A percentile compares a stretch with the other conserved stretches of the same genome.
phyloP scores from a whole-genome alignment of 2,888 invertebrate species.

The Papilio gigon region DNA sequence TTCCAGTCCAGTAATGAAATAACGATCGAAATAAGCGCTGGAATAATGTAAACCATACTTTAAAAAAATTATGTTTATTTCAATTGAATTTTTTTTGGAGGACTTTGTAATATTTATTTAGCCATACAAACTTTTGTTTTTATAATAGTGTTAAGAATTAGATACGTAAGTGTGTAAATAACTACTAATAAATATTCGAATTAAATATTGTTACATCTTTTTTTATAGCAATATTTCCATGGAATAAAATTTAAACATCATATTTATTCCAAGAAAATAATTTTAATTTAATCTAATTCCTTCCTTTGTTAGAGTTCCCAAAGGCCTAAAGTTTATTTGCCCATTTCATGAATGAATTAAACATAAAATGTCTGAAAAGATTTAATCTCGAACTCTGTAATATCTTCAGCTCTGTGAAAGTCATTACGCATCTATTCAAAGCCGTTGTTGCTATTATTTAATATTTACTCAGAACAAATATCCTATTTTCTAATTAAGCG shows the following conservation, averaged over 20 bases:
- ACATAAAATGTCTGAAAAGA: conserved; percentile 26
- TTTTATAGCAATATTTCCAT: background rate
- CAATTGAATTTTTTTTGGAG: too few relatives aligned
- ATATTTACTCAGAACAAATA: background rate
- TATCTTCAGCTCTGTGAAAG: conserved; percentile 19
- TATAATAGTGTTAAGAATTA: too few relatives aligned
- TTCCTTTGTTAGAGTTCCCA: conserved; percentile 14
- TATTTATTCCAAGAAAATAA: conserved; percentile 8
- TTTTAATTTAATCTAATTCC: conserved; percentile 8
- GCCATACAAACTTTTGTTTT: too few relatives aligned
- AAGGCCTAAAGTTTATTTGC: conserved; percentile 25
- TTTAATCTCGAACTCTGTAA: conserved; percentile 16
- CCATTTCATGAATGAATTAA: conserved; percentile 29
- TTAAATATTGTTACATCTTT: background rate
- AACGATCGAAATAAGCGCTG: too few relatives aligned
- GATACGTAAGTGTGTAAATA: too few relatives aligned
- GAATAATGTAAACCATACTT: too few relatives aligned
- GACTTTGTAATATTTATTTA: too few relatives aligned
- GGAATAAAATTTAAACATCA: background rate
- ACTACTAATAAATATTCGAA: too few relatives aligned
- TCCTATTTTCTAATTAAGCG: background rate
- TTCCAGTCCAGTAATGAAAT: too few relatives aligned
- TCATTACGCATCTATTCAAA: conserved; percentile 20
- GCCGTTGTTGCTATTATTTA: background rate
- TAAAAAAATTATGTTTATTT: too few relatives aligned